These are phyloP conservation scores for Araneus ventricosus DNA, from an alignment of 1,140 invertebrate species.

Conservation along the genomic window DNA sequence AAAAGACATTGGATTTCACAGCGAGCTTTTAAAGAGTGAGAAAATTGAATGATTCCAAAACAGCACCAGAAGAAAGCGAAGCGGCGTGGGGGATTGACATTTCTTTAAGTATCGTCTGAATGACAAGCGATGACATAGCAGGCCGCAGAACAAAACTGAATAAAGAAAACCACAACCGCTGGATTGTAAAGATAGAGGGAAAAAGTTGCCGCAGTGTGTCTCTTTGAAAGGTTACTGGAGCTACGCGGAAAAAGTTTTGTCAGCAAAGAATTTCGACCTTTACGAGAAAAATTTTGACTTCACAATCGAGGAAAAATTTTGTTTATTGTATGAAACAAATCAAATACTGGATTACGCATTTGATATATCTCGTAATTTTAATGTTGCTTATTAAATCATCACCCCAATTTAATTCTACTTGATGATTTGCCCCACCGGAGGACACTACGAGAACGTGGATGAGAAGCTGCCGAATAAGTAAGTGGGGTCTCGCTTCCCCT, in stretches of 20 bases:
- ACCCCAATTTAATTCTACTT: no score
- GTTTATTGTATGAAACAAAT: no score
- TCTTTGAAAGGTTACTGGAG: no score
- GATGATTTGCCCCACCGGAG: no score
- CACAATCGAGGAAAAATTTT: not conserved
- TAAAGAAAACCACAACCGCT: not conserved
- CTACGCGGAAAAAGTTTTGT: not conserved
- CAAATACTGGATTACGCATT: no score
- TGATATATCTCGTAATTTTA: no score
- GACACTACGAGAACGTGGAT: no score
- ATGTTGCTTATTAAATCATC: no score
- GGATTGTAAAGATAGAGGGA: not conserved
- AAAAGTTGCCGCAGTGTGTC: not conserved
- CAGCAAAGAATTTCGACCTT: not conserved
- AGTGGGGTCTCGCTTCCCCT: no score
- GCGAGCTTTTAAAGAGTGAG: slow-evolving; percentile 41
- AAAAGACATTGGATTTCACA: slow-evolving; percentile 71
- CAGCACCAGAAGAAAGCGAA: slow-evolving; percentile 30
- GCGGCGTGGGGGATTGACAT: not conserved
- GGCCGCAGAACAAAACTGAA: not conserved
- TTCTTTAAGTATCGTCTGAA: not conserved
- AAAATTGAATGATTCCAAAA: slow-evolving; percentile 44
- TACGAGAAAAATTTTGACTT: not conserved
- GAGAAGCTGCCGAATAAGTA: no score
- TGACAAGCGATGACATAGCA: slow-evolving; percentile 59